A percentile compares a stretch with the other conserved stretches of the same genome.
phyloP scores from a whole-genome alignment of 2,797 vertebrate species.

The Tapirus indicus region DNA sequence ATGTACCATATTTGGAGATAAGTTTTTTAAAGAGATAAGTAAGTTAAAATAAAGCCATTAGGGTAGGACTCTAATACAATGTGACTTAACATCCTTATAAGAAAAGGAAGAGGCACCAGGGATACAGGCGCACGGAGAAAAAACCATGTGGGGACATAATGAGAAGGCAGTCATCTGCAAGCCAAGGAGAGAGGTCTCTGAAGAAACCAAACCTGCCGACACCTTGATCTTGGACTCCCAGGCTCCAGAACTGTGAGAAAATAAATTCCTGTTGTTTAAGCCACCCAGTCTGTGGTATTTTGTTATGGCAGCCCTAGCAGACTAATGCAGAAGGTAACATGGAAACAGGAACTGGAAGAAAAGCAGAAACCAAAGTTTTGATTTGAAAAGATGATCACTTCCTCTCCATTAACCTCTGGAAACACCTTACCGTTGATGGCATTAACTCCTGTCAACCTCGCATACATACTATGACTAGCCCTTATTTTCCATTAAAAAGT shows the following conservation, averaged over 20 bases:
- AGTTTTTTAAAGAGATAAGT: neutral
- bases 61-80: neutral
- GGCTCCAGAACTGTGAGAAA: neutral
- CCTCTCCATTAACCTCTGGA: neutral
- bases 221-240: neutral
- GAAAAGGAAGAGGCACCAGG: neutral
- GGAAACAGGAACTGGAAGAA: neutral
- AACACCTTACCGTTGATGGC: neutral
- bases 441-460: neutral
- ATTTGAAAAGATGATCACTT: neutral
- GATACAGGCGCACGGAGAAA: neutral
- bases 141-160: neutral
- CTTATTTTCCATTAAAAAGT: neutral
- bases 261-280: neutral
- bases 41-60: slow-evolving; percentile 1
- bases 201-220: neutral
- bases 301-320: neutral
- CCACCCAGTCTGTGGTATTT: neutral
- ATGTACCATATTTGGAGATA: neutral
- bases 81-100: neutral
- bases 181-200: neutral
- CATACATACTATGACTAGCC: neutral
- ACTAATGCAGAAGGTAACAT: neutral
- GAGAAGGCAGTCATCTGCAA: neutral
- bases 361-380: neutral